Percentiles rank a stretch among this genome's conserved stretches.
Evolutionary conservation across 2,888 invertebrate genomes (phyloP).

Genomic region (Rotaria magnacalcarata): DNA sequence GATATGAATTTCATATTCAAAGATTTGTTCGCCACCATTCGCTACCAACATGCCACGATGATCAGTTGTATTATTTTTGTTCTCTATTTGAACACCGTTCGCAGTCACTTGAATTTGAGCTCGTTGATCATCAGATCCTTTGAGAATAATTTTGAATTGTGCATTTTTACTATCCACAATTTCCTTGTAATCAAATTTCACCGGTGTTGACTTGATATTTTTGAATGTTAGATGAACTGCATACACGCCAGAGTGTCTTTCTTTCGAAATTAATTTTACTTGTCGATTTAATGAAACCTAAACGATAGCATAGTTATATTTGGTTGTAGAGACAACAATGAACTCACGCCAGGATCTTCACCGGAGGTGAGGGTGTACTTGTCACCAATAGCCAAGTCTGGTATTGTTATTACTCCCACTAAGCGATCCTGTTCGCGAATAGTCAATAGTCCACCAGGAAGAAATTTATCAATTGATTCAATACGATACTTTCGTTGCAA

Average conservation of each 20-base stretch:
- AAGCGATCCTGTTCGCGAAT: slow-evolving; percentile 23
- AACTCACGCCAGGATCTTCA: neutral
- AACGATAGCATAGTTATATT: neutral
- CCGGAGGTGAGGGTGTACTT: neutral
- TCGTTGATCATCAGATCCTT: neutral
- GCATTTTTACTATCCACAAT: neutral
- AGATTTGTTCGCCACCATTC: neutral
- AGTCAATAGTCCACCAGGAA: slow-evolving; percentile 20
- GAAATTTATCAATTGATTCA: neutral
- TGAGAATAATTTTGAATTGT: neutral
- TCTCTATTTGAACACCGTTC: neutral
- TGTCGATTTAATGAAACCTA: slow-evolving; percentile 18
- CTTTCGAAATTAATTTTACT: neutral
- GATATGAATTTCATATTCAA: neutral
- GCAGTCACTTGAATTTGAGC: neutral
- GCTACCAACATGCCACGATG: neutral
- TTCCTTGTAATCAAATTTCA: neutral
- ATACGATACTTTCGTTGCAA: neutral
- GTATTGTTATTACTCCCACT: neutral
- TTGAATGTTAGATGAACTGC: neutral
- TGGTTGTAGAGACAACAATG: neutral
- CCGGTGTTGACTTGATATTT: neutral
- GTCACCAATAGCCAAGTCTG: neutral
- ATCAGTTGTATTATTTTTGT: neutral
- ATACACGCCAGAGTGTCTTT: neutral